Conservation (phyloP, 2,113 vertebrate species). For the Oreochromis spilurus region DNA sequence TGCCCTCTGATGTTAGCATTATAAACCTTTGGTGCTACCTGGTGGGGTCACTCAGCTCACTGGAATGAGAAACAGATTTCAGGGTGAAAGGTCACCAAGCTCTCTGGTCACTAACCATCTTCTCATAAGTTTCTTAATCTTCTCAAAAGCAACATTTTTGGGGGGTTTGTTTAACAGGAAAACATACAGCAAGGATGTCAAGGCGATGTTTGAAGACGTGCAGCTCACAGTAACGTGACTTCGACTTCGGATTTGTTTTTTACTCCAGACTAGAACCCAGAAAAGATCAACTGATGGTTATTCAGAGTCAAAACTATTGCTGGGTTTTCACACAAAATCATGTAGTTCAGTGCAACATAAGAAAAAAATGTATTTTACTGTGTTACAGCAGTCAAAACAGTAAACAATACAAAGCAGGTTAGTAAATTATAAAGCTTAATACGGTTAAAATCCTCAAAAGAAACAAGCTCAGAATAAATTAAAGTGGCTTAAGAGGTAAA, state of each 20-base stretch:
- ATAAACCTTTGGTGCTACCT: background rate
- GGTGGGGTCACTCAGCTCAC: background rate
- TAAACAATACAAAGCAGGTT: background rate
- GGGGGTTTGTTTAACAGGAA: background rate
- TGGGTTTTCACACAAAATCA: background rate
- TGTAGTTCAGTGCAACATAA: background rate
- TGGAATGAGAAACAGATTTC: background rate
- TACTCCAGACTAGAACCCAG: background rate
- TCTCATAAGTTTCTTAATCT: background rate
- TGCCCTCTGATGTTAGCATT: background rate
- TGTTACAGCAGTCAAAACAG: fast-evolving
- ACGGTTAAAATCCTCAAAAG: too few species aligned
- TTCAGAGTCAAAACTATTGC: background rate
- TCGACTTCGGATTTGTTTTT: background rate
- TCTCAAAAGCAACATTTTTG: background rate
- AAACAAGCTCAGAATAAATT: too few species aligned
- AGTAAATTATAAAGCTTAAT: too few species aligned
- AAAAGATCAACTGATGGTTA: fast-evolving
- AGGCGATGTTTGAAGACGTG: fast-evolving
- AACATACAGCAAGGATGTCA: background rate
- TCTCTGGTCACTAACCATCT: background rate
- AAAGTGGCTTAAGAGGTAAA: background rate
- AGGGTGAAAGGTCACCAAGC: background rate
- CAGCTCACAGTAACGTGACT: background rate
- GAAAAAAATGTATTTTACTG: background rate